These are phyloP conservation scores for Capromys pilorides DNA, from an alignment of 2,797 vertebrate species.

Conservation along the genomic window DNA sequence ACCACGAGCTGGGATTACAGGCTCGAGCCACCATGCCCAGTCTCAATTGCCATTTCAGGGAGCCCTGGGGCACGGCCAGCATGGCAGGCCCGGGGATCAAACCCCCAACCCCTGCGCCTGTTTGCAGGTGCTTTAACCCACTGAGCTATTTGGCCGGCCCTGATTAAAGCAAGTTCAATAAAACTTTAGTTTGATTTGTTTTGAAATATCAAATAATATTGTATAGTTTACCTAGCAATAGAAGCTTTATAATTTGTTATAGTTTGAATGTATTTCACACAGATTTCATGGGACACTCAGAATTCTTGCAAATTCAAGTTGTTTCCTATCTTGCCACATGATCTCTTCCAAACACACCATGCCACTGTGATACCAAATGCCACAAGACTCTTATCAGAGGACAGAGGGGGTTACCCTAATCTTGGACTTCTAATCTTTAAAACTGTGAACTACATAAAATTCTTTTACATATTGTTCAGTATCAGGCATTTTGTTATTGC, in stretches of 20 bases:
- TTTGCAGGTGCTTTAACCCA: too few species aligned
- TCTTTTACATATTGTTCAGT: background rate
- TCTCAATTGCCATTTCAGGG: too few species aligned
- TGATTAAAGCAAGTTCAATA: background rate
- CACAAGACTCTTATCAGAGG: background rate
- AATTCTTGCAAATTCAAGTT: background rate
- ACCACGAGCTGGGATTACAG: too few species aligned
- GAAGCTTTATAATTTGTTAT: too few species aligned
- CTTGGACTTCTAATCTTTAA: background rate
- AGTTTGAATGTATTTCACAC: background rate
- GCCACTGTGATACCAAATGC: background rate
- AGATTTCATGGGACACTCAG: background rate
- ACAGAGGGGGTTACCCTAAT: background rate
- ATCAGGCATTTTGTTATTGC: background rate
- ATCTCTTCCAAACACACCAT: background rate
- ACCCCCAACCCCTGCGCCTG: too few species aligned
- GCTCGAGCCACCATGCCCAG: too few species aligned
- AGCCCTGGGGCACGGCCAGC: too few species aligned
- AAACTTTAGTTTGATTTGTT: background rate
- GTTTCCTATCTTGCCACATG: background rate
- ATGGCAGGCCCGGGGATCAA: too few species aligned
- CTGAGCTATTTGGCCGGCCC: too few species aligned
- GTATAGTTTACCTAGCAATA: background rate
- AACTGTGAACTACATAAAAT: background rate
- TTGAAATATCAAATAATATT: conserved; percentile 4